These are phyloP conservation scores for Lethrus apterus DNA, from an alignment of 1,140 invertebrate species.

Conservation along the genomic window DNA sequence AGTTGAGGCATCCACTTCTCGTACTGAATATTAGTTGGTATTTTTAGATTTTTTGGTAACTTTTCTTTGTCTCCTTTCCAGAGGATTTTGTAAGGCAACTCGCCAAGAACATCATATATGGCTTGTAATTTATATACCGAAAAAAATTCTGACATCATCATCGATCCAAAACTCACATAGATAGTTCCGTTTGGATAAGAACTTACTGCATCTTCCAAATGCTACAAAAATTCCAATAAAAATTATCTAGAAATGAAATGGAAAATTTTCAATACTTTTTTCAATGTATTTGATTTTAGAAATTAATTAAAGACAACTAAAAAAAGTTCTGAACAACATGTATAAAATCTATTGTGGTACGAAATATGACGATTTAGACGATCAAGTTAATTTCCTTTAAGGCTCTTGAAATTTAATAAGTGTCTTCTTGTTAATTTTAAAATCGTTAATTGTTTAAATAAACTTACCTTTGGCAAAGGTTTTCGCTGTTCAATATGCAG, in stretches of 20 bases:
- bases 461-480: slow-evolving; percentile 21
- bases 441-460: not conserved
- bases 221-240: slow-evolving; percentile 17
- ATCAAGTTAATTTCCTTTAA: too few relatives aligned
- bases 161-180: slow-evolving; percentile 44
- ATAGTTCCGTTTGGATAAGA: slow-evolving; percentile 39
- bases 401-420: too few relatives aligned
- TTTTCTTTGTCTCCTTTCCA: slow-evolving; percentile 53
- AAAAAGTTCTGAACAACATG: not conserved
- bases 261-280: not conserved
- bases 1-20: slow-evolving; percentile 64
- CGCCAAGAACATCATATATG: slow-evolving; percentile 48
- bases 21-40: slow-evolving; percentile 52
- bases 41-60: slow-evolving; percentile 29
- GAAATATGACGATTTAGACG: too few relatives aligned
- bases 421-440: not conserved
- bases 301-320: not conserved
- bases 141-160: slow-evolving; percentile 35
- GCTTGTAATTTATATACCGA: slow-evolving; percentile 31
- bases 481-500: slow-evolving; percentile 24
- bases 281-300: not conserved
- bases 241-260: not conserved
- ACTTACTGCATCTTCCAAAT: slow-evolving; percentile 27
- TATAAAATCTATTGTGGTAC: not conserved
- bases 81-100: slow-evolving; percentile 52